Conservation (phyloP, 2,888 invertebrate genomes). For the Ceramica pisi region DNA sequence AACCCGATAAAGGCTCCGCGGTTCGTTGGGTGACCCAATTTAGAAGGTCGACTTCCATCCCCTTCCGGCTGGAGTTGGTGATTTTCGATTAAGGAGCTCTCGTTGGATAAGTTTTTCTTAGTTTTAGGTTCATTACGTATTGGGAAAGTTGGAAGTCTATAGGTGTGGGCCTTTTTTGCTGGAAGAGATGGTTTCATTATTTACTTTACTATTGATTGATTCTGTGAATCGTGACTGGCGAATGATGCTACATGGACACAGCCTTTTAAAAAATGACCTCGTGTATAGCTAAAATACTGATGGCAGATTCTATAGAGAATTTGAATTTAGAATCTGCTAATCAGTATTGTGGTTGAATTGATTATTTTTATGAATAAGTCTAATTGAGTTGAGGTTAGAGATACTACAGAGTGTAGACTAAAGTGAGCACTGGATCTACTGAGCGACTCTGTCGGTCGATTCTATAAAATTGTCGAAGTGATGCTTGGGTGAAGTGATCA, state of each 20-base stretch:
- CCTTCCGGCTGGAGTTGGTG: slow-evolving; percentile 57
- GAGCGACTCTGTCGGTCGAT: too few relatives aligned
- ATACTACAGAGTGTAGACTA: too few relatives aligned
- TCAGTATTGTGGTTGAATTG: too few relatives aligned
- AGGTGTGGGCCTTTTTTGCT: neutral
- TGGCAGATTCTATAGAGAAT: too few relatives aligned
- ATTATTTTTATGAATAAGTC: too few relatives aligned
- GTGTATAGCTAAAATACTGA: too few relatives aligned
- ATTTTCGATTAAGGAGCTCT: slow-evolving; percentile 71
- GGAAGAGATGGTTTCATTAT: neutral
- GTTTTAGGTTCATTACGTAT: slow-evolving; percentile 32
- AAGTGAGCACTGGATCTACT: too few relatives aligned
- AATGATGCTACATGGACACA: neutral
- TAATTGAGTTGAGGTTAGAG: neutral
- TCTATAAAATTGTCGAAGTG: too few relatives aligned
- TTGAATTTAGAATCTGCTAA: too few relatives aligned
- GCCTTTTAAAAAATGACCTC: too few relatives aligned
- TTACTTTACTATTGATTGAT: neutral
- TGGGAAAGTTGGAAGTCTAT: slow-evolving; percentile 40
- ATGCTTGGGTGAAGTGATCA: too few relatives aligned
- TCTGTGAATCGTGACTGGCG: neutral
- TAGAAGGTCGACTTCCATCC: slow-evolving; percentile 65
- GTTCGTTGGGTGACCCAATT: slow-evolving; percentile 75
- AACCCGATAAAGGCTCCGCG: slow-evolving; percentile 63
- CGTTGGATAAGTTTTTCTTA: slow-evolving; percentile 52